Evolutionary conservation across 2,888 invertebrate genomes (phyloP), one percentile per base, ranked within the genome.

Genomic region (Linhomoeus sp.): DNA sequence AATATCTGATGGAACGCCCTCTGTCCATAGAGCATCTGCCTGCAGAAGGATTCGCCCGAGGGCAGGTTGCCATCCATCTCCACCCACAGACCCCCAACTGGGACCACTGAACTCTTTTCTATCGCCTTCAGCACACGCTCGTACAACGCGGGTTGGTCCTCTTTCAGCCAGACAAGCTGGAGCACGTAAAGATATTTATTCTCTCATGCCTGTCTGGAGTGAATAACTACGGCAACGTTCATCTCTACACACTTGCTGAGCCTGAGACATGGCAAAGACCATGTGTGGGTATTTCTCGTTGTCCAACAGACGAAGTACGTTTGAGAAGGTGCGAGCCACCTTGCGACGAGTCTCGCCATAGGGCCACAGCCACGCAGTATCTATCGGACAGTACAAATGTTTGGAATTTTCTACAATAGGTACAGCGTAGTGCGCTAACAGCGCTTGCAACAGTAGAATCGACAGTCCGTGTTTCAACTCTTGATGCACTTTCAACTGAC

Each of bases 11-110:
- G 49, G 54, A 70, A 71, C 54, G 67, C 71, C 20, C 58, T 52
- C 54, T 72, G 72, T 1, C 72, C 72, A 55, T 68, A 68, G 44
- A 71, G 58, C 55, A 72, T 70, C 56, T 72, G 72, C 24, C 72
- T 56, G 14, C 71, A 58, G 56, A 72, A 70, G 2, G 70, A 63
- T 53, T 72, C 72, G 2, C 72, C 71, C 56, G 68, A 67, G 14
- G 64, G 67, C 43, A 67, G 49, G 49, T 61, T 59, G 1, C 52
- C 50, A 38, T 66, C 72, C 70, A 72, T 71, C 61, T 72, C 72
- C 26, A 70, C 66, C 72, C 72, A 72, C 1, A 67, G 63, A 2
- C 70, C 70, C 19, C 72, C 72, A 22, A 72, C 71, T 20, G 70
- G 70, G 37, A 70, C 57, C 55, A 72, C 71, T 41, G 64, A 59